Evolutionary conservation across 2,797 vertebrate genomes (phyloP), one percentile per base, ranked within the genome.

Genomic region (Pseudomugil tenellus): DNA sequence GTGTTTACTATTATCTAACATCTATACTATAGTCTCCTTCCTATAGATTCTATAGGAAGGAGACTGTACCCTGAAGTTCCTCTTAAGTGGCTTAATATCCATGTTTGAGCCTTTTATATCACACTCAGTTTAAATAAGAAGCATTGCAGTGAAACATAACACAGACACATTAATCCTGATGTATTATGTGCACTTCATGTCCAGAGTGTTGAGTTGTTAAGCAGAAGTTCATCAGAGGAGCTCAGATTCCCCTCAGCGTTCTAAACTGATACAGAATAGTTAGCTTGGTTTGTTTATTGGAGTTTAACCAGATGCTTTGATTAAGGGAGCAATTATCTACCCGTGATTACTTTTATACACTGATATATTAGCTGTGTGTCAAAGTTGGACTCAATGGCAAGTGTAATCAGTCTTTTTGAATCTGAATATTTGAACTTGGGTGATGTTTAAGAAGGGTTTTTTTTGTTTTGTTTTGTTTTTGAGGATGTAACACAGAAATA

Each of bases 251-350:
- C 65, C 59, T 39, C 32, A 6, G 39, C 55, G 58, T 57, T 69
- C 52, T 28, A 4, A 58, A 41, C 34, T 16, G 73, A 76, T 61
- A 60, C 48, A 25, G 67, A 70, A 41, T 83, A 78, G 81, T 79
- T 81, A 64, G 64, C 43, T 83, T 82, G 83, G 84, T 83, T 82
- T 72, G 72, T 69, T 79, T 71, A 32, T 57, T 59, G 80, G 26
- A 6, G 28, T 63, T 66, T 35, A 16, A 66, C 26, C 37, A 10
- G 59, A 76, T 43, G 67, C 67, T 56, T 64, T 23, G 39, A 71
- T 67, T 76, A 41, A 61, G 56, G 65, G 54, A 34, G 54, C 62
- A 67, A 69, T 85, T 83, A 81, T 75, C 70, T 56, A 54, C 63
- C 77, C 13, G 25, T 43, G 43, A 77, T 85, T 85, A 58, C 76